These are phyloP conservation scores for Fistularia commersonii DNA, from an alignment of 2,797 vertebrate species.

Conservation along the genomic window DNA sequence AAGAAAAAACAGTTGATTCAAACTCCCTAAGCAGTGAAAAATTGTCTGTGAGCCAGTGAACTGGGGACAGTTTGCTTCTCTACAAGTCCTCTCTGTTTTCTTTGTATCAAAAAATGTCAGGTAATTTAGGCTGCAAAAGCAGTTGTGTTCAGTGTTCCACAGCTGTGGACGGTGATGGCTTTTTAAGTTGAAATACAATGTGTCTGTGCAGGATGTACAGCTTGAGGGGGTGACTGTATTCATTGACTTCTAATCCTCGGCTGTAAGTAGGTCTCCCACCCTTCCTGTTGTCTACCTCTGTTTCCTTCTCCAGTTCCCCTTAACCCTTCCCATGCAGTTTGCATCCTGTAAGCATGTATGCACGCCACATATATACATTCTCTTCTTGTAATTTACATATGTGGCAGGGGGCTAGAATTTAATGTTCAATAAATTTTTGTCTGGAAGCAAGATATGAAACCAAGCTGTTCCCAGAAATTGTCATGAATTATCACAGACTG, in stretches of 20 bases:
- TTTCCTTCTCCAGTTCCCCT: neutral
- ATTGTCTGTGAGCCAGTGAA: neutral
- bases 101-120: neutral
- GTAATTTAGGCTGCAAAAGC: constrained; percentile 1
- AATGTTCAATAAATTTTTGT: no score
- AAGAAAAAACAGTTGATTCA: neutral
- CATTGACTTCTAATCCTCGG: constrained; percentile 7
- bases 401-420: no score
- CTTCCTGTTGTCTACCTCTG: neutral
- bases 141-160: neutral
- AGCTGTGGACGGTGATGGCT: constrained; percentile 1
- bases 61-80: neutral
- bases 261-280: constrained; percentile 11
- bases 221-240: neutral
- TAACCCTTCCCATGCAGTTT: neutral
- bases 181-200: constrained; percentile 1
- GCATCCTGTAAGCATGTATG: no score
- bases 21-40: constrained; percentile 1
- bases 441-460: no score
- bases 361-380: no score
- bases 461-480: no score
- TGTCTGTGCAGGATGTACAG: constrained; percentile 5
- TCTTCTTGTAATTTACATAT: no score
- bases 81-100: no score
- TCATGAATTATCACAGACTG: no score